Conservation (phyloP, 2,888 invertebrate genomes). For the Lasioglossum marginatum region DNA sequence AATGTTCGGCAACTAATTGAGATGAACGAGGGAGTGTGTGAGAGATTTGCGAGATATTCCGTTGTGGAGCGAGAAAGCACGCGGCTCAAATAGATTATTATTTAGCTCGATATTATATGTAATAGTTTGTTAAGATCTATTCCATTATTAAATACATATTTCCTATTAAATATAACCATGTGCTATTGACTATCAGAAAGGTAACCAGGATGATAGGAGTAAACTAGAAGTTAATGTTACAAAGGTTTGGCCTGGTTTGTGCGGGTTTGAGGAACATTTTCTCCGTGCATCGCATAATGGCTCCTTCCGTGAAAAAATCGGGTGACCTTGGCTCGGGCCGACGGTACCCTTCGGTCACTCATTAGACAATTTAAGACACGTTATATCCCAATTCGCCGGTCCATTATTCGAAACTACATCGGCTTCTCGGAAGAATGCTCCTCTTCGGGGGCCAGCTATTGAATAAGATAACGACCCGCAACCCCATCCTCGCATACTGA, state of each 20-base stretch:
- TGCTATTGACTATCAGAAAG: not conserved
- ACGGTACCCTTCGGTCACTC: slow-evolving; percentile 79
- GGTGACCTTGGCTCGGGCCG: slow-evolving; percentile 69
- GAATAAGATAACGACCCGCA: slow-evolving; percentile 77
- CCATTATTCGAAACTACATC: slow-evolving; percentile 79
- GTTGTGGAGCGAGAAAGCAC: no score
- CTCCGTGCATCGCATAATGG: slow-evolving; percentile 51
- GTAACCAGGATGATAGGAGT: not conserved
- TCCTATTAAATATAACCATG: no score
- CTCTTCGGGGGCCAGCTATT: slow-evolving; percentile 71
- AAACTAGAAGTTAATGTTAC: not conserved
- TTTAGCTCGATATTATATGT: no score
- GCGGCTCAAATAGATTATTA: no score
- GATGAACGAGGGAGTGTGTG: no score
- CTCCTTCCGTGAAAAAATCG: slow-evolving; percentile 73
- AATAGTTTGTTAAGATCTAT: no score
- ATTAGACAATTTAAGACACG: slow-evolving; percentile 84
- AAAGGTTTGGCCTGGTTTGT: not conserved
- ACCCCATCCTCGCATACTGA: slow-evolving; percentile 75
- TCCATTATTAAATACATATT: no score
- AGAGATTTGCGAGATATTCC: no score
- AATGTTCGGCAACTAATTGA: no score
- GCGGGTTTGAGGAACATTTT: slow-evolving; percentile 21
- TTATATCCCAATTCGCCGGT: slow-evolving; percentile 81
- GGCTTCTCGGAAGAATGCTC: slow-evolving; percentile 78